Evolutionary conservation across 2,797 vertebrate species (phyloP).

Genomic region (Acanthopagrus latus): DNA sequence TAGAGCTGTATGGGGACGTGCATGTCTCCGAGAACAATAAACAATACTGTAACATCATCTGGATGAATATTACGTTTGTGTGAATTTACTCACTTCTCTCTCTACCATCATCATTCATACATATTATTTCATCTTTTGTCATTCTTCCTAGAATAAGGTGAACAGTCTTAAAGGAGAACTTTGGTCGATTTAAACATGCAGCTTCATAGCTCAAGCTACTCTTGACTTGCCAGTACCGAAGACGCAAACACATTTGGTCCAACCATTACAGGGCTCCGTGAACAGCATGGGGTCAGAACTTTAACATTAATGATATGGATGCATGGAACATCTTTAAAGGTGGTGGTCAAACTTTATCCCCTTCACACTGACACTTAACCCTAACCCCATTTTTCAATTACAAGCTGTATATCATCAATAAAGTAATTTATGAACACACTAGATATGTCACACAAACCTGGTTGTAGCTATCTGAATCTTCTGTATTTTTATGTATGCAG

Average conservation of each 20-base stretch:
- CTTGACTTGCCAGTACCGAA: too few relatives aligned
- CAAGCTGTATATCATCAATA: neutral
- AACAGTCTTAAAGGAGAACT: neutral
- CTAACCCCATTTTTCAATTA: neutral
- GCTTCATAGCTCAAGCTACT: too few relatives aligned
- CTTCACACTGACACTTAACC: neutral
- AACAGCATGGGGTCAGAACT: too few relatives aligned
- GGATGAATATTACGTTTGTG: neutral
- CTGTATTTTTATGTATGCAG: too few relatives aligned
- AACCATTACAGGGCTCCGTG: too few relatives aligned
- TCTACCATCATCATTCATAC: neutral
- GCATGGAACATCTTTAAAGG: neutral
- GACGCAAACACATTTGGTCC: too few relatives aligned
- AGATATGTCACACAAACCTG: neutral
- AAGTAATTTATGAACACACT: neutral
- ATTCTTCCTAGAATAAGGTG: neutral
- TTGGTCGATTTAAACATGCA: too few relatives aligned
- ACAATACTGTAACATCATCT: neutral
- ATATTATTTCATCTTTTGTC: slow-evolving; percentile 6
- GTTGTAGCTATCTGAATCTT: neutral
- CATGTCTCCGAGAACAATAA: neutral
- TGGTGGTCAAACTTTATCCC: too few relatives aligned
- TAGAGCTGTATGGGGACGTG: slow-evolving; percentile 10
- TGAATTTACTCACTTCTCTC: neutral
- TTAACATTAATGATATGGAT: neutral